A percentile compares a stretch with the other conserved stretches of the same genome.
Evolutionary conservation across 2,888 invertebrate species (phyloP).

Genomic region (Euphydryas editha): DNA sequence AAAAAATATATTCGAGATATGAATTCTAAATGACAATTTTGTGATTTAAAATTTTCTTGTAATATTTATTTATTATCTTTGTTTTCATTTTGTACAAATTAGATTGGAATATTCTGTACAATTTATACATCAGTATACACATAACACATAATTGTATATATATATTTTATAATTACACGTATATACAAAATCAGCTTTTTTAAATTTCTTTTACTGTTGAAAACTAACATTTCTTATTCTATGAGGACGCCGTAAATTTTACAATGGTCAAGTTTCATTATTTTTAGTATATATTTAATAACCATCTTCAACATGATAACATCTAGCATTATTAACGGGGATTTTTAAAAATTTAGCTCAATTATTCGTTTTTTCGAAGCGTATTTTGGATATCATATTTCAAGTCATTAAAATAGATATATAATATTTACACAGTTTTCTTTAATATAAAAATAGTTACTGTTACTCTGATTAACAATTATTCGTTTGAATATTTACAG

Average conservation of each 20-base stretch:
- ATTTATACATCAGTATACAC: constrained; percentile 4
- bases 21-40: neutral
- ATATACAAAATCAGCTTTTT: constrained; percentile 10
- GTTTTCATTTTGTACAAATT: constrained; percentile 8
- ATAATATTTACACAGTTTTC: constrained; percentile 18
- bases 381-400: constrained; percentile 17
- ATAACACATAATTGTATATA: neutral
- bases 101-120: constrained; percentile 1
- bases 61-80: neutral
- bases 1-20: neutral
- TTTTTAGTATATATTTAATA: constrained; percentile 13
- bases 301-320: constrained; percentile 3
- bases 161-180: constrained; percentile 7
- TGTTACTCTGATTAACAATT: constrained; percentile 22
- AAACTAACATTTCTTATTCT: constrained; percentile 12
- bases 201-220: neutral
- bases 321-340: constrained; percentile 7
- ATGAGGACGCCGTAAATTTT: constrained; percentile 11
- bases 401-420: constrained; percentile 12
- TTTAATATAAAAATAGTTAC: constrained; percentile 37
- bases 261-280: constrained; percentile 12
- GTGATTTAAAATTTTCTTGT: no score
- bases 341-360: constrained; percentile 11
- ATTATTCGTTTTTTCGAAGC: constrained; percentile 25
- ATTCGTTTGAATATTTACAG: constrained; percentile 31